Evolutionary conservation across 2,888 invertebrate species (phyloP), one percentile per base, ranked within the genome.

Genomic region (Plemyria rubiginata): DNA sequence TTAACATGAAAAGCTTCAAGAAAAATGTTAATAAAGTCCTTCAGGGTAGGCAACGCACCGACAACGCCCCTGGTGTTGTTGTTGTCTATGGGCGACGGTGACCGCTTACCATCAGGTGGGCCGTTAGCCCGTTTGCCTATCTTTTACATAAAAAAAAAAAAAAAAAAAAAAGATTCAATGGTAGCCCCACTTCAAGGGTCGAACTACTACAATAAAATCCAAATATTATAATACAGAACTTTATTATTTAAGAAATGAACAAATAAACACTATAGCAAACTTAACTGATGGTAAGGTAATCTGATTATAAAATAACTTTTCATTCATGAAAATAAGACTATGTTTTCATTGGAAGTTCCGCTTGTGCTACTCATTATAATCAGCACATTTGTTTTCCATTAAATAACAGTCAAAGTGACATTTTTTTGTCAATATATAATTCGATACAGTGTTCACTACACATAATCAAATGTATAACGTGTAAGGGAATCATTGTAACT

Each of bases 171-270:
- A n/a, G n/a, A n/a, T n/a, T n/a, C n/a, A n/a, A n/a, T n/a, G 29
- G 7, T 4, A 29, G 7, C 29, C 7, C 7, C 29, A 29, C 4
- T 29, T 6, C 29, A n/a, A 41, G 13, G 12, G 4, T 43, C 7
- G 15, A n/a, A 43, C 8, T 15, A 11, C 22, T 11, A 22, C 11
- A 51, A 43, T 45, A 41, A 62, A 51, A 54, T 13, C 51, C 45
- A 28, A 16, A 12, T 38, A 16, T n/a, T 60, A 74, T 72, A 74
- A 75, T 75, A 80, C 69, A 79, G 70, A 74, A 66, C 72, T 79
- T 80, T 82, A 78, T 74, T 79, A 76, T 73, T 65, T 73, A 74
- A 70, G 61, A 74, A 68, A 56, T 16, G 22, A 46, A 46, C 46
- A 46, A 46, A 22, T 46, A 46, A 46, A 46, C 73, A 72, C 62